Evolutionary conservation across 2,113 vertebrate genomes (phyloP).

Genomic region (Apus apus): DNA sequence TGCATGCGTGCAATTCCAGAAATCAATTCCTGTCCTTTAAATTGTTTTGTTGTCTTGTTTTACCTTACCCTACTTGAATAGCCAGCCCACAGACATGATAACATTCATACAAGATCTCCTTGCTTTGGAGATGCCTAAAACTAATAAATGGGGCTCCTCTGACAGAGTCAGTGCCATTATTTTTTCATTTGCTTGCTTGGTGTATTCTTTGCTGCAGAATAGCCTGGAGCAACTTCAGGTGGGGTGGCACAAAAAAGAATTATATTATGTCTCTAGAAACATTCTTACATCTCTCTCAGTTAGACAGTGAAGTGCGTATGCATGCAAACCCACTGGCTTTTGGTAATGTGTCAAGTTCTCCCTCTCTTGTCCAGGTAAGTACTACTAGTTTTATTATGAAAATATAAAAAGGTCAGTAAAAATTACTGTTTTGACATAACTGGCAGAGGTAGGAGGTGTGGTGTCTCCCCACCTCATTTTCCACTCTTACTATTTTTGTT

Average conservation of each 20-base stretch:
- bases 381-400: neutral
- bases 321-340: neutral
- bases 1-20: neutral
- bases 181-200: neutral
- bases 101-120: neutral
- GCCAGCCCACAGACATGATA: neutral
- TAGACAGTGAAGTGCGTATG: neutral
- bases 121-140: neutral
- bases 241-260: neutral
- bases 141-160: neutral
- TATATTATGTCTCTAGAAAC: neutral
- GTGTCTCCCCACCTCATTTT: neutral
- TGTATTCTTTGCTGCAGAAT: neutral
- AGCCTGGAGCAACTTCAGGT: neutral
- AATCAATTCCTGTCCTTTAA: neutral
- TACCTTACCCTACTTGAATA: neutral
- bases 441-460: accelerated
- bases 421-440: neutral
- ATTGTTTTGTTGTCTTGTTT: neutral
- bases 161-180: no score
- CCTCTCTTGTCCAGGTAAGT: neutral
- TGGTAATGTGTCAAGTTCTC: accelerated
- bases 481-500: neutral
- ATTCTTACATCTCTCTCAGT: neutral
- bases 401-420: neutral